phyloP scores from a whole-genome alignment of 2,888 invertebrate genomes.

The Siphlonurus alternatus region DNA sequence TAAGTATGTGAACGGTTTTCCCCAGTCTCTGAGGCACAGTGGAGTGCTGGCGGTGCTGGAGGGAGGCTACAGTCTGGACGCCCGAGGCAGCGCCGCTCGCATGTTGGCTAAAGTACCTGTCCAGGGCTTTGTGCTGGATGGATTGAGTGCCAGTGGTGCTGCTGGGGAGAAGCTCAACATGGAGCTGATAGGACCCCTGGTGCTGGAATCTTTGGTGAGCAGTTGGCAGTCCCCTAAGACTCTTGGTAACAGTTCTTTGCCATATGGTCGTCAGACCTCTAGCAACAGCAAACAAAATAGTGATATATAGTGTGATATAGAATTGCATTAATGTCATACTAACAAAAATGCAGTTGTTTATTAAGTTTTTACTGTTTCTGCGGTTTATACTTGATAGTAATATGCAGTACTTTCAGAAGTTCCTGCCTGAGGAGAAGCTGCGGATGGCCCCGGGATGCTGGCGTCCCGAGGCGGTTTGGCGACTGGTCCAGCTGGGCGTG shows the following conservation, averaged over 20 bases:
- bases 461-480: conserved; percentile 52
- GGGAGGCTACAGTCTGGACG: conserved; percentile 52
- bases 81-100: conserved; percentile 45
- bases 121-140: conserved; percentile 63
- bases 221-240: not conserved
- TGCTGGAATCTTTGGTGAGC: conserved; percentile 45
- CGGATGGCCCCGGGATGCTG: conserved; percentile 62
- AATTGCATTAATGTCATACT: too few relatives aligned
- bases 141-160: conserved; percentile 58
- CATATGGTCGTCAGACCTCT: too few relatives aligned
- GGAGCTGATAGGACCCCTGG: conserved; percentile 37
- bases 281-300: too few relatives aligned
- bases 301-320: too few relatives aligned
- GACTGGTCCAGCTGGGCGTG: conserved; percentile 57
- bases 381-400: too few relatives aligned
- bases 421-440: conserved; percentile 47
- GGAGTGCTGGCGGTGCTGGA: conserved; percentile 49
- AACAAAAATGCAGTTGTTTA: too few relatives aligned
- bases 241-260: not conserved
- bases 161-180: conserved; percentile 33
- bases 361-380: too few relatives aligned
- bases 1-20: too few relatives aligned
- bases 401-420: not conserved
- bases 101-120: conserved; percentile 38
- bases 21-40: conserved; percentile 30